A percentile compares a stretch with the other conserved stretches of the same genome.
These are phyloP conservation scores for Leiothrix lutea DNA, from an alignment of 2,113 vertebrate genomes.

Conservation along the genomic window DNA sequence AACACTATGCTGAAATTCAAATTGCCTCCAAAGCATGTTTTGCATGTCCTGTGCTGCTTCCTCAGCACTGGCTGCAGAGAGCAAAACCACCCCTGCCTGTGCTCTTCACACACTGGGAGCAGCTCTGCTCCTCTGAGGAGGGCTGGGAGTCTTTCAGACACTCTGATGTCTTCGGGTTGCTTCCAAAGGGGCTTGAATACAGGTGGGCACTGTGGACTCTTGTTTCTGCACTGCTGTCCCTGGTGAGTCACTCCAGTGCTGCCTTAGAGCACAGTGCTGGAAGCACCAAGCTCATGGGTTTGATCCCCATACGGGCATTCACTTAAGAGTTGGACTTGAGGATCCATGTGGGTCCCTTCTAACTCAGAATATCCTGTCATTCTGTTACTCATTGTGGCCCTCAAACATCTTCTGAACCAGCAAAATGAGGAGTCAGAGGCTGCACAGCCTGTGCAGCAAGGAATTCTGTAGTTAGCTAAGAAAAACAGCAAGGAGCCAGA, in stretches of 20 bases:
- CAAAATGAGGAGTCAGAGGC: not conserved
- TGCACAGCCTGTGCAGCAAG: not conserved
- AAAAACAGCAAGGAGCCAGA: not conserved
- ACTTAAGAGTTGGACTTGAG: not conserved
- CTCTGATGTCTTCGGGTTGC: not conserved
- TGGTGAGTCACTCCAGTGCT: not conserved
- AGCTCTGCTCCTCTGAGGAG: too few species aligned
- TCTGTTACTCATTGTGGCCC: not conserved
- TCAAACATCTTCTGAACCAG: not conserved
- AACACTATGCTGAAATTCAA: not conserved
- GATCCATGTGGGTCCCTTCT: not conserved
- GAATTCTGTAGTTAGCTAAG: not conserved
- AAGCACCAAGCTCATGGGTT: not conserved
- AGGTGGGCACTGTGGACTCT: fast-evolving
- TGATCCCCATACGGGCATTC: fast-evolving
- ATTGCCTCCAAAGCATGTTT: not conserved
- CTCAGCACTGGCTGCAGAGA: not conserved
- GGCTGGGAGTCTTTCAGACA: not conserved
- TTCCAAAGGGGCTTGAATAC: not conserved
- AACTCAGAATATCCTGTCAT: not conserved
- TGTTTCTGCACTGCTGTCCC: not conserved
- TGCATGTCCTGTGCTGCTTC: fast-evolving
- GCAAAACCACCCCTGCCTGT: not conserved
- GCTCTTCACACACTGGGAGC: fast-evolving
- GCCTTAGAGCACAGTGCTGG: not conserved